Evolutionary conservation across 2,113 vertebrate genomes (phyloP).

Genomic region (Burhinus oedicnemus): DNA sequence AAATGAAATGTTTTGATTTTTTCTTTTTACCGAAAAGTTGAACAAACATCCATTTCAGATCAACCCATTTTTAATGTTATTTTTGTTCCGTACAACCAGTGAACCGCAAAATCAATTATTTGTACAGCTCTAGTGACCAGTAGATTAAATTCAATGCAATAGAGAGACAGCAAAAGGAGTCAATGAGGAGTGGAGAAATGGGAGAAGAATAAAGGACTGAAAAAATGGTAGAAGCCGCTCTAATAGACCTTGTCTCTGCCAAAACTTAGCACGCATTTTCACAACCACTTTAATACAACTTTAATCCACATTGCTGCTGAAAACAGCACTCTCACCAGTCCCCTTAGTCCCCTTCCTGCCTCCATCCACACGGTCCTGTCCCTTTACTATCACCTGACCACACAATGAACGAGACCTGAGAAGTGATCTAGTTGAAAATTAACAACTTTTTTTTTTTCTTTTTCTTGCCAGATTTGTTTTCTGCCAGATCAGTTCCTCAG

Average conservation of each 20-base stretch:
- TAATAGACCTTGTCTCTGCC: not conserved
- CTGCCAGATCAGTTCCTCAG: not conserved
- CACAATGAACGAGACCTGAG: not conserved
- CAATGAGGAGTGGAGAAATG: not conserved
- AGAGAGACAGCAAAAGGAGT: not conserved
- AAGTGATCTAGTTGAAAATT: not conserved
- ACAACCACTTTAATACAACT: not conserved
- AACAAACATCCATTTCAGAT: constrained; percentile 30
- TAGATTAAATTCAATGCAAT: constrained; percentile 31
- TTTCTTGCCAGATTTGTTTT: not conserved
- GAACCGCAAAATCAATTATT: constrained; percentile 63
- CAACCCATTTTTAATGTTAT: constrained; percentile 34
- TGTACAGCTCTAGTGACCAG: constrained; percentile 45
- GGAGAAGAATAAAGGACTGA: not conserved
- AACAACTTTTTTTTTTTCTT: not conserved
- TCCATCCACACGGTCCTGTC: not conserved
- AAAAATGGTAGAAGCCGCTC: not conserved
- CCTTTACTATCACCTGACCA: not conserved
- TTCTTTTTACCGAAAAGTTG: constrained; percentile 34
- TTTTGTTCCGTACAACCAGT: constrained; percentile 3
- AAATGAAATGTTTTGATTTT: constrained; percentile 38
- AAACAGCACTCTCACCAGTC: not conserved
- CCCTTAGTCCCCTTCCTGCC: not conserved
- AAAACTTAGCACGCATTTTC: not conserved
- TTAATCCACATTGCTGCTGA: not conserved